Percentiles rank a stretch among this genome's conserved stretches.
Evolutionary conservation across 2,888 invertebrate species (phyloP).

Genomic region (Callyntrura sp.): DNA sequence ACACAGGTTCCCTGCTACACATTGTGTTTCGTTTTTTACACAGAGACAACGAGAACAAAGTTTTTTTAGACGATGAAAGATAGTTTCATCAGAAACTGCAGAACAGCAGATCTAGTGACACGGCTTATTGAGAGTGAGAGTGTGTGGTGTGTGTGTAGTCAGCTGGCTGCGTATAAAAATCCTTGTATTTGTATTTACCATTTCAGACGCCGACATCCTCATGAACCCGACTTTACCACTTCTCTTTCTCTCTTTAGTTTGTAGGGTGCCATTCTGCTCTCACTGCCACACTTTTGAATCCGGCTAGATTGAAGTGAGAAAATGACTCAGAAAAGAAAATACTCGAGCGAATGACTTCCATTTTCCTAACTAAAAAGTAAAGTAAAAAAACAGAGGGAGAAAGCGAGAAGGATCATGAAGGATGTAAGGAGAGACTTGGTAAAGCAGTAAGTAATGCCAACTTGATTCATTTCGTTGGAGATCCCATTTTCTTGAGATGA

Average conservation of each 20-base stretch:
- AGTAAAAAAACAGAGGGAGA: not conserved
- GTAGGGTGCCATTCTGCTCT: not conserved
- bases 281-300: conserved; percentile 19
- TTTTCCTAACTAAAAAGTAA: conserved; percentile 46
- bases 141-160: conserved; percentile 20
- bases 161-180: conserved; percentile 1
- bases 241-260: too few species aligned
- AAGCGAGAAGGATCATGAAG: not conserved
- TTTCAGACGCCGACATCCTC: not conserved
- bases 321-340: conserved; percentile 5
- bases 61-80: conserved; percentile 20
- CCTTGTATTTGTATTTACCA: not conserved
- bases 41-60: too few species aligned
- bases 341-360: conserved; percentile 51
- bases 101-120: conserved; percentile 17
- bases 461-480: conserved; percentile 47
- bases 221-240: not conserved
- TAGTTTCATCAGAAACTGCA: conserved; percentile 46
- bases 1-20: not conserved
- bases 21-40: not conserved
- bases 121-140: conserved; percentile 21
- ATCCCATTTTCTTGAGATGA: conserved; percentile 42
- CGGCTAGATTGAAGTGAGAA: conserved; percentile 4
- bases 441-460: not conserved
- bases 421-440: not conserved